phyloP scores from a whole-genome alignment of 2,113 vertebrate genomes.

The Emydura subglobosa region DNA sequence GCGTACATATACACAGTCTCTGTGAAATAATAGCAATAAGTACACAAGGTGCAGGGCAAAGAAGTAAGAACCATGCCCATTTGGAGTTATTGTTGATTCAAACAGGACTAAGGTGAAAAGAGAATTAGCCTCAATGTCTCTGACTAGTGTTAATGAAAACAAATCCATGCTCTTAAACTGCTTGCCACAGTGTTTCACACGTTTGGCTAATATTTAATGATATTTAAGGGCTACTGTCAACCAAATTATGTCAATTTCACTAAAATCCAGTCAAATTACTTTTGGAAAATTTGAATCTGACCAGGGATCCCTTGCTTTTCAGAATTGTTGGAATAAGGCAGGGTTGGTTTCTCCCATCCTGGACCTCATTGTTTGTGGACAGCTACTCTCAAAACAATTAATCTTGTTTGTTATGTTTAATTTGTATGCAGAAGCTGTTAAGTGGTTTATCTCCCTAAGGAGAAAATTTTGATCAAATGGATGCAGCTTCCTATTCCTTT shows the following conservation, averaged over 20 bases:
- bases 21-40: background rate
- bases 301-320: background rate
- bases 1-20: background rate
- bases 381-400: background rate
- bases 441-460: background rate
- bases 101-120: background rate
- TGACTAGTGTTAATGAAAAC: background rate
- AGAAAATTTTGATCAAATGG: background rate
- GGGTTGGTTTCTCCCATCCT: background rate
- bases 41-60: background rate
- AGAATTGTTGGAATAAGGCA: background rate
- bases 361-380: background rate
- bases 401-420: background rate
- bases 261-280: background rate
- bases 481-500: background rate
- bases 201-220: background rate
- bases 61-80: background rate
- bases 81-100: accelerated
- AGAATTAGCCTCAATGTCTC: background rate
- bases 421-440: background rate
- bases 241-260: background rate
- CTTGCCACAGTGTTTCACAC: background rate
- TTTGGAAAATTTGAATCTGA: background rate
- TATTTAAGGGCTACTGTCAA: background rate
- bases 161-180: background rate